These are phyloP conservation scores for Coelinius sp. DNA, from an alignment of 2,888 invertebrate species.

Conservation along the genomic window DNA sequence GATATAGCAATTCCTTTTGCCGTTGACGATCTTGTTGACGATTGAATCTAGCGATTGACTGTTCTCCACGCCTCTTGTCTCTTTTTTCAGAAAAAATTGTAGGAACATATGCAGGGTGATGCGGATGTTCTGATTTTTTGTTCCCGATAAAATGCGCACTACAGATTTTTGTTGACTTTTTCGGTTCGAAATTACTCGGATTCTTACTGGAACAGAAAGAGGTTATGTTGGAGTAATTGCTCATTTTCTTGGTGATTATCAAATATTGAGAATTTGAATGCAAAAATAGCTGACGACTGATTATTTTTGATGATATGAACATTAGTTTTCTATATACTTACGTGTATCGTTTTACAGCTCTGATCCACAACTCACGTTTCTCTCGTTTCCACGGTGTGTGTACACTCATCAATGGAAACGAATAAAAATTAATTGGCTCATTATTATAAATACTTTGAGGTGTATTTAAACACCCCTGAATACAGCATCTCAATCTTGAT, in stretches of 20 bases:
- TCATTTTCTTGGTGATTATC: neutral
- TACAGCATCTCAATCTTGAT: too few species aligned
- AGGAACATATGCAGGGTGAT: neutral
- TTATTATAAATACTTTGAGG: too few species aligned
- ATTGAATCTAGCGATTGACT: neutral
- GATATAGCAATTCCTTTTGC: neutral
- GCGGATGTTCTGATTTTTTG: neutral
- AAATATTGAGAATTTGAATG: neutral
- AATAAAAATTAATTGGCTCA: neutral
- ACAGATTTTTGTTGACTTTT: neutral
- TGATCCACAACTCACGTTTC: neutral
- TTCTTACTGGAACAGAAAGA: neutral
- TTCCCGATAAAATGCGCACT: neutral
- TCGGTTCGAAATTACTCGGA: neutral
- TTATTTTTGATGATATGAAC: neutral
- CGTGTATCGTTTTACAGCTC: neutral
- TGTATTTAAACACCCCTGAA: too few species aligned
- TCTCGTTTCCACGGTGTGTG: neutral
- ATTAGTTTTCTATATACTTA: neutral
- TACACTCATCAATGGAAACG: neutral
- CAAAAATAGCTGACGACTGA: neutral
- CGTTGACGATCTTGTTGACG: neutral
- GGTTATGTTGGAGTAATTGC: too few species aligned
- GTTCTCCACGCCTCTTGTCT: too few species aligned
- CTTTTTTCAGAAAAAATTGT: neutral